phyloP scores from a whole-genome alignment of 1,140 invertebrate genomes.

The Eubasilissa regina region DNA sequence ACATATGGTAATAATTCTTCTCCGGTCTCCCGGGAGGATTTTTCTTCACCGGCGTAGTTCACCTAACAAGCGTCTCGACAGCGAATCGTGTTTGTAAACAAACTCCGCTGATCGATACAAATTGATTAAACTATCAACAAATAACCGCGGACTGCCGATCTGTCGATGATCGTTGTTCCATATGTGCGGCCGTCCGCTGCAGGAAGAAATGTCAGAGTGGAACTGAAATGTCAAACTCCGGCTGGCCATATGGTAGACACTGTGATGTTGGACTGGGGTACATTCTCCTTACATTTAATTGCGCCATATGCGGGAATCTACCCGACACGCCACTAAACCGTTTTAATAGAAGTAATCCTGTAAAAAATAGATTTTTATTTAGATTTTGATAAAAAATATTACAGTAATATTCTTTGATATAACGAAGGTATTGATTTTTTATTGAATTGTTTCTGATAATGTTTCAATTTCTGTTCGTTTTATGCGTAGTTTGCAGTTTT shows the following conservation, averaged over 20 bases:
- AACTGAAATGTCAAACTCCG: constrained; percentile 19
- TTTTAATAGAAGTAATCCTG: too few relatives aligned
- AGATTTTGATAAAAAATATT: too few relatives aligned
- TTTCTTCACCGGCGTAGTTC: not conserved
- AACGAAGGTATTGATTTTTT: too few relatives aligned
- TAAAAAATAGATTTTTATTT: too few relatives aligned
- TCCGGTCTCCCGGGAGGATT: not conserved
- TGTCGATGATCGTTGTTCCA: not conserved
- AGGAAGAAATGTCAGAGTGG: constrained; percentile 4
- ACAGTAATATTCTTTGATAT: too few relatives aligned
- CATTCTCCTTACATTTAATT: too few relatives aligned
- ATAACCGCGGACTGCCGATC: not conserved
- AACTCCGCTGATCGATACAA: not conserved
- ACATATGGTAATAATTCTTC: constrained; percentile 6
- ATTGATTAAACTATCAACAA: not conserved
- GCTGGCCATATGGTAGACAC: not conserved
- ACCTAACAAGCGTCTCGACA: not conserved
- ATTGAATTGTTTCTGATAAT: too few relatives aligned
- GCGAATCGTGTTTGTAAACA: constrained; percentile 10
- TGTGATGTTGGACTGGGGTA: too few relatives aligned
- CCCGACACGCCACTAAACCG: too few relatives aligned
- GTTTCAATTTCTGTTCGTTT: too few relatives aligned
- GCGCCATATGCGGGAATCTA: too few relatives aligned
- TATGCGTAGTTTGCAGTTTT: too few relatives aligned
- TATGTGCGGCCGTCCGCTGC: not conserved